These are phyloP conservation scores for Lepidotrigona ventralis DNA, from an alignment of 1,140 invertebrate genomes.

Conservation along the genomic window DNA sequence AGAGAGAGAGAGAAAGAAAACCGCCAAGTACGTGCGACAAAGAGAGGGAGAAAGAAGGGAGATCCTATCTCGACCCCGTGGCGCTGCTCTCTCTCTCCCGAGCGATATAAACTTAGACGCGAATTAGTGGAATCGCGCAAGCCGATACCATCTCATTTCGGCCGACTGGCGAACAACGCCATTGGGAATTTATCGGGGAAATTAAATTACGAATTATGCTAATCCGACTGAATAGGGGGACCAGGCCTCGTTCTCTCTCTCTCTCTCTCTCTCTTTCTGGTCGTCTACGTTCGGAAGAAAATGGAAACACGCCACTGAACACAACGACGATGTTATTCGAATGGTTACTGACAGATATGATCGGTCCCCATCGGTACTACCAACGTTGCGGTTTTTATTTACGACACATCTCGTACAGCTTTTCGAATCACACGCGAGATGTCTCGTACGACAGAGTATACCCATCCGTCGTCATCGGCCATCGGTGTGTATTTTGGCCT, in stretches of 20 bases:
- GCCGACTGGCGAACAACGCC: conserved; percentile 47
- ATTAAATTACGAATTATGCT: conserved; percentile 77
- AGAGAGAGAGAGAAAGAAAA: conserved; percentile 16
- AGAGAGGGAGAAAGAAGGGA: conserved; percentile 14
- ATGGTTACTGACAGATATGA: conserved; percentile 21
- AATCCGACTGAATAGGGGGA: conserved; percentile 53
- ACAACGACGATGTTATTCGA: not conserved
- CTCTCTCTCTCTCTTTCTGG: not conserved
- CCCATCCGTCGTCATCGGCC: conserved; percentile 7
- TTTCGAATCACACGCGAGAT: conserved; percentile 25
- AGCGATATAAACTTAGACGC: conserved; percentile 77
- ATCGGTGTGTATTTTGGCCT: not conserved
- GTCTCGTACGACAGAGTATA: conserved; percentile 8
- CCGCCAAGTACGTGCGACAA: not conserved
- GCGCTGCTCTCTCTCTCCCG: conserved; percentile 36
- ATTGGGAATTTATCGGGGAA: conserved; percentile 73
- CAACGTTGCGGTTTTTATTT: not conserved
- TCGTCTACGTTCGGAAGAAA: not conserved
- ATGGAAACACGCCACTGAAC: not conserved
- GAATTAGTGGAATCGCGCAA: conserved; percentile 74
- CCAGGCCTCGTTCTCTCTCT: too few relatives aligned
- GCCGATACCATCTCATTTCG: conserved; percentile 71
- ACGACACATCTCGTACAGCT: not conserved
- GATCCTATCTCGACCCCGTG: conserved; percentile 70
- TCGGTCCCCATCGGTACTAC: not conserved